Percentiles rank a stretch among this genome's conserved stretches.
Evolutionary conservation across 2,888 invertebrate species (phyloP).

Genomic region (Monopis laevigella): DNA sequence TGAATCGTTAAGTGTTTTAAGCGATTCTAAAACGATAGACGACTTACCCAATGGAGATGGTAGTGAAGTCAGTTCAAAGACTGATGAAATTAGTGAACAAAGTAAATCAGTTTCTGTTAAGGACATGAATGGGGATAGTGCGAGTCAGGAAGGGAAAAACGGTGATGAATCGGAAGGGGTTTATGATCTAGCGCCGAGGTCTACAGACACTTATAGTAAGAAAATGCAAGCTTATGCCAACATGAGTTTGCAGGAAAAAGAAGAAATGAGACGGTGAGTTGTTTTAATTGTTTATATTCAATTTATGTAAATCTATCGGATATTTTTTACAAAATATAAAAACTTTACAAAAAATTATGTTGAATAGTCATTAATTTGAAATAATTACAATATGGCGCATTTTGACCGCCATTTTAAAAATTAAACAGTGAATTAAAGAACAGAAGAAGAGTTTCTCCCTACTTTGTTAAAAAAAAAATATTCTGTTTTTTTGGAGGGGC

Average conservation of each 20-base stretch:
- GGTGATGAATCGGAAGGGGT: constrained; percentile 49
- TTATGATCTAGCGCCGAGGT: constrained; percentile 49
- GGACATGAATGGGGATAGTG: constrained; percentile 24
- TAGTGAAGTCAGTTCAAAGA: constrained; percentile 49
- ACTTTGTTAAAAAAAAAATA: too few species aligned
- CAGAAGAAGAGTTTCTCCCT: too few species aligned
- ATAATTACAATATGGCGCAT: too few species aligned
- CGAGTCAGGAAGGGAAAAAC: constrained; percentile 28
- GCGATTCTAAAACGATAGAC: constrained; percentile 4
- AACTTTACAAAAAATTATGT: neutral
- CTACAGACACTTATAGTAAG: constrained; percentile 54
- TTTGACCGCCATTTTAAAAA: too few species aligned
- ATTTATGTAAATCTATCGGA: neutral
- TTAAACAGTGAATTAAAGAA: too few species aligned
- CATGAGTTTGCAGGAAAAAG: constrained; percentile 53
- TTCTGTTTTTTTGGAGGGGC: too few species aligned
- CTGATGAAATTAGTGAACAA: constrained; percentile 48
- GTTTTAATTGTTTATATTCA: constrained; percentile 9
- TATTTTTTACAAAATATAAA: neutral
- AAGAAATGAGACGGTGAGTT: constrained; percentile 49
- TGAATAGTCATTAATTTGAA: too few species aligned
- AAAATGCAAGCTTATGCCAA: constrained; percentile 59
- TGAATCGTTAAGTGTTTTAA: constrained; percentile 37
- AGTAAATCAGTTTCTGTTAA: constrained; percentile 37
- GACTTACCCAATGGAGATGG: constrained; percentile 35